phyloP scores from a whole-genome alignment of 2,797 vertebrate species.

The Acanthiza pusilla region DNA sequence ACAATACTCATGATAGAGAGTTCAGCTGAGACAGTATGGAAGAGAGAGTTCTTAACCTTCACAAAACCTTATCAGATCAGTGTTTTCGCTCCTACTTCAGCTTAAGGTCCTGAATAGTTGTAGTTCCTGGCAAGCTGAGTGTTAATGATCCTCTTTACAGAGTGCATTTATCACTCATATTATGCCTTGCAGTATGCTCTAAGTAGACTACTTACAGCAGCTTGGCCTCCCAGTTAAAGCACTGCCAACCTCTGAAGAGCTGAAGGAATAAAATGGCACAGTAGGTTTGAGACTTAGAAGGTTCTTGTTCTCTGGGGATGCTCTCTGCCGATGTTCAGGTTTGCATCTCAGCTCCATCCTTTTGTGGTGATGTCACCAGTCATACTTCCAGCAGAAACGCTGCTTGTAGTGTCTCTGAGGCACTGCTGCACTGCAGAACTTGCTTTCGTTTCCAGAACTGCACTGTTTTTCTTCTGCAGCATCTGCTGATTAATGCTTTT shows the following conservation, averaged over 20 bases:
- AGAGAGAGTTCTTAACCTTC: slow-evolving; percentile 12
- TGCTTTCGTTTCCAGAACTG: slow-evolving; percentile 23
- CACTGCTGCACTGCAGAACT: slow-evolving; percentile 60
- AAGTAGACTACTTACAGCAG: neutral
- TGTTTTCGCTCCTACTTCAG: slow-evolving; percentile 2
- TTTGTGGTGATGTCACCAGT: neutral
- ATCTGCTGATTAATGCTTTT: slow-evolving; percentile 45
- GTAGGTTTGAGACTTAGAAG: neutral
- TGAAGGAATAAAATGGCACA: neutral
- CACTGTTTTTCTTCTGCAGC: slow-evolving; percentile 16
- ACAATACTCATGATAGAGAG: neutral
- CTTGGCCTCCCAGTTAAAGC: neutral
- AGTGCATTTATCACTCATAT: neutral
- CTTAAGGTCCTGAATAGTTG: slow-evolving; percentile 2
- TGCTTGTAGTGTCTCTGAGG: neutral
- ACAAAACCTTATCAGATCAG: slow-evolving; percentile 11
- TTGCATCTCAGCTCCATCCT: neutral
- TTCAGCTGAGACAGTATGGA: neutral
- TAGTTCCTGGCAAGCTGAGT: neutral
- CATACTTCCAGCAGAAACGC: neutral
- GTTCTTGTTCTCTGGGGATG: neutral
- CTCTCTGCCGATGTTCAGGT: neutral
- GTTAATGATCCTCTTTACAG: slow-evolving; percentile 22
- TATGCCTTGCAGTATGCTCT: neutral
- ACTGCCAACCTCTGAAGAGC: neutral